Evolutionary conservation across 2,797 vertebrate species (phyloP).

Genomic region (Rhincodon typus): DNA sequence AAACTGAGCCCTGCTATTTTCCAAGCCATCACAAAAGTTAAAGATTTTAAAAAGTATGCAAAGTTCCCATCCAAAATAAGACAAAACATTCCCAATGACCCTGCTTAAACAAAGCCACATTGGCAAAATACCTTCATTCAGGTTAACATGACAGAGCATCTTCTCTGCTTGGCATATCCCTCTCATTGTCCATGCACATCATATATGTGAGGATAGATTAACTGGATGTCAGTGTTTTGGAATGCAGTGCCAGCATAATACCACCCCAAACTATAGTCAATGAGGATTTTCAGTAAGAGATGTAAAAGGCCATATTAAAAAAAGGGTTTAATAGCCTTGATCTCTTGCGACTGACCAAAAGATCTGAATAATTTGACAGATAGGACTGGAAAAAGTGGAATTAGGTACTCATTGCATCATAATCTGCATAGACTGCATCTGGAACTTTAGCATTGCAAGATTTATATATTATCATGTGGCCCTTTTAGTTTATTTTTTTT

Average conservation of each 20-base stretch:
- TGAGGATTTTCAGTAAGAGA: not conserved
- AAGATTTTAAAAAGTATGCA: no score
- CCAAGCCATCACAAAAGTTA: no score
- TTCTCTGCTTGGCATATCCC: not conserved
- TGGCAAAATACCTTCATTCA: not conserved
- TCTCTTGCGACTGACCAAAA: not conserved
- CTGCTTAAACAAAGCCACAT: not conserved
- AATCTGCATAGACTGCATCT: not conserved
- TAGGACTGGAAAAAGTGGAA: not conserved
- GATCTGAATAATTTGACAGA: not conserved
- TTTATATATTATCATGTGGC: not conserved
- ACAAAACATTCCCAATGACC: not conserved
- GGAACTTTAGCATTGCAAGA: not conserved
- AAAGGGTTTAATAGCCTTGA: not conserved
- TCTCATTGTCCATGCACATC: not conserved
- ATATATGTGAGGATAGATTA: not conserved
- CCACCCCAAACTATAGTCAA: not conserved
- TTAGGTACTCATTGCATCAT: not conserved
- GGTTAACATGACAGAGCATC: not conserved
- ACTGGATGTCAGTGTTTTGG: not conserved
- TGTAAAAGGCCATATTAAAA: not conserved
- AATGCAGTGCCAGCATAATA: not conserved
- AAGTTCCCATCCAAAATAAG: not conserved
- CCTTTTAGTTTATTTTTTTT: not conserved
- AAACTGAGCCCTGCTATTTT: no score